Percentiles rank a stretch among this genome's conserved stretches.
Conservation (phyloP, 2,888 invertebrate species). For the Agrotis clavis region DNA sequence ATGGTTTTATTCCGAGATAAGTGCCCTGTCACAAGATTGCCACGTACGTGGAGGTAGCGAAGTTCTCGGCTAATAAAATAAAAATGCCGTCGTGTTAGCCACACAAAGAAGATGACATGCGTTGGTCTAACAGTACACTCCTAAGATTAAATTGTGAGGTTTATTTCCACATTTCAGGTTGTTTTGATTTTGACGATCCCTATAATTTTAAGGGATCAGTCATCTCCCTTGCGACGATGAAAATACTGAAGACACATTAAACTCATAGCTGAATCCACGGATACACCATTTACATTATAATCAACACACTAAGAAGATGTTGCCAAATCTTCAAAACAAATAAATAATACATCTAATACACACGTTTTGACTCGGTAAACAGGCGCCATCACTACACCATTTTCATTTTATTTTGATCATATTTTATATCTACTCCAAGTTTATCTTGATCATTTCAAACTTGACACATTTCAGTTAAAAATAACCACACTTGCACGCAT, state of each 20-base stretch:
- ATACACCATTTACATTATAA: background rate
- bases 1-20: constrained; percentile 5
- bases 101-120: no score
- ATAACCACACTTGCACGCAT: constrained; percentile 34
- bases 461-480: constrained; percentile 39
- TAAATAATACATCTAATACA: background rate
- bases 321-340: background rate
- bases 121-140: background rate
- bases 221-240: background rate
- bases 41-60: no score
- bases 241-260: background rate
- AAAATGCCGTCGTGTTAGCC: no score
- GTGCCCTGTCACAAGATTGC: no score
- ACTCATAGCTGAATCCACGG: background rate
- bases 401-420: background rate
- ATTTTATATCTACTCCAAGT: constrained; percentile 22
- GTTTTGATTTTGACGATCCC: background rate
- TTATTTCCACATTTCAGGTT: background rate
- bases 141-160: background rate
- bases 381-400: constrained; percentile 19
- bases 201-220: background rate
- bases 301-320: background rate
- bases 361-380: constrained; percentile 11
- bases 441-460: constrained; percentile 40
- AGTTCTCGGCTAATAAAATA: no score